Conservation (phyloP, 2,113 vertebrate genomes). For the Gambusia holbrooki region DNA sequence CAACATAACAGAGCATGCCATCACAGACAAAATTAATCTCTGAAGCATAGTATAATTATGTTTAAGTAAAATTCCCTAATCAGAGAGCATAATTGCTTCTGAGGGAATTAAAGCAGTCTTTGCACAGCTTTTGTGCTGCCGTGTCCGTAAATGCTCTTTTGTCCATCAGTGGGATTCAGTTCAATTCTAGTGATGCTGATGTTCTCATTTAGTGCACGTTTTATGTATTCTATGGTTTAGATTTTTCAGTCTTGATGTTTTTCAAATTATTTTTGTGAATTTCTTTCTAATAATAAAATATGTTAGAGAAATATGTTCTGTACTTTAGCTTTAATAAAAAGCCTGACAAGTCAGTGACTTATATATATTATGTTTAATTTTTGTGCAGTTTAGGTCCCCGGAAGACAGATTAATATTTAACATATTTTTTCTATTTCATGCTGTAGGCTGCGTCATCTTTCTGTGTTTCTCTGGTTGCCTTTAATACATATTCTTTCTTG, state of each 20-base stretch:
- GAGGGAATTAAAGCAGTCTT: slow-evolving; percentile 67
- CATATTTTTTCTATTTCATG: not conserved
- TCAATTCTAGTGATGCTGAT: slow-evolving; percentile 33
- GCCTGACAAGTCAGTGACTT: no score
- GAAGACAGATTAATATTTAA: no score
- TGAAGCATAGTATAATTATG: slow-evolving; percentile 78
- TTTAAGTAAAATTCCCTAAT: slow-evolving; percentile 75
- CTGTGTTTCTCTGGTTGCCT: not conserved
- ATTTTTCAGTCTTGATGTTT: not conserved
- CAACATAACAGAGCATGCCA: slow-evolving; percentile 63
- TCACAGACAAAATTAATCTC: slow-evolving; percentile 78
- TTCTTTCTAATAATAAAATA: not conserved
- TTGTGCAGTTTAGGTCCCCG: no score
- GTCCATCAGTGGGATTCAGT: slow-evolving; percentile 52
- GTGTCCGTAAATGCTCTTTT: slow-evolving; percentile 23
- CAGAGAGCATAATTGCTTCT: slow-evolving; percentile 76
- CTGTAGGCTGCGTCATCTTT: not conserved
- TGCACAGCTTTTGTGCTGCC: slow-evolving; percentile 44
- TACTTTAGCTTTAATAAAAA: not conserved
- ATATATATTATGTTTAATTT: no score
- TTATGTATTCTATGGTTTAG: not conserved
- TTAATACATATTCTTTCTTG: not conserved
- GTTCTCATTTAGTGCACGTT: slow-evolving; percentile 2
- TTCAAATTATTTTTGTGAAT: not conserved
- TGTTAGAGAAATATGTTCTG: not conserved